Percentiles rank a stretch among this genome's conserved stretches.
These are phyloP conservation scores for Streptopelia turtur DNA, from an alignment of 2,797 vertebrate species.

Conservation along the genomic window DNA sequence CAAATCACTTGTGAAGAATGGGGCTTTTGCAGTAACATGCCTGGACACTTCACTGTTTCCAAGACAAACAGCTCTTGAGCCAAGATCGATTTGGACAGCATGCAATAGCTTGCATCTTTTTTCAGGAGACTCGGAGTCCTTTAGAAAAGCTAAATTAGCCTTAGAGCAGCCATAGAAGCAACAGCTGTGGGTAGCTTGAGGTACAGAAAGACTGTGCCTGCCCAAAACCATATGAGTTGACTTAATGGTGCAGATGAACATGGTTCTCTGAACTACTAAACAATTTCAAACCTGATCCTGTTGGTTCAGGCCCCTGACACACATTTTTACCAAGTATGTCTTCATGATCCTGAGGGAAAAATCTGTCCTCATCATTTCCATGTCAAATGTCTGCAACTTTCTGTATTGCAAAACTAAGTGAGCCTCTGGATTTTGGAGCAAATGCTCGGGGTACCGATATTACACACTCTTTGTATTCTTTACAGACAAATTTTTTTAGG, in stretches of 20 bases:
- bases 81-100: slow-evolving; percentile 59
- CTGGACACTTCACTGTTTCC: slow-evolving; percentile 51
- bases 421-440: background rate
- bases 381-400: background rate
- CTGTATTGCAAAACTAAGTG: background rate
- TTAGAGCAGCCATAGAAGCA: background rate
- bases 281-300: background rate
- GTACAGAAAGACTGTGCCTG: background rate
- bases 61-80: slow-evolving; percentile 67
- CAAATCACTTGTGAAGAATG: background rate
- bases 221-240: background rate
- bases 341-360: background rate
- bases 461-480: background rate
- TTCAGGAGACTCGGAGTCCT: background rate
- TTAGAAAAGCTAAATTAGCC: slow-evolving; percentile 40
- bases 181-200: background rate
- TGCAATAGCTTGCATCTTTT: slow-evolving; percentile 46
- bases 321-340: background rate
- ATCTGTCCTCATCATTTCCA: background rate
- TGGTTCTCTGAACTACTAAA: background rate
- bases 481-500: background rate
- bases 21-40: slow-evolving; percentile 46
- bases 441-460: background rate
- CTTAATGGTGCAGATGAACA: background rate
- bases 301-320: background rate